Conservation (phyloP, 2,113 vertebrate genomes). For the Cyprinodon tularosa region DNA sequence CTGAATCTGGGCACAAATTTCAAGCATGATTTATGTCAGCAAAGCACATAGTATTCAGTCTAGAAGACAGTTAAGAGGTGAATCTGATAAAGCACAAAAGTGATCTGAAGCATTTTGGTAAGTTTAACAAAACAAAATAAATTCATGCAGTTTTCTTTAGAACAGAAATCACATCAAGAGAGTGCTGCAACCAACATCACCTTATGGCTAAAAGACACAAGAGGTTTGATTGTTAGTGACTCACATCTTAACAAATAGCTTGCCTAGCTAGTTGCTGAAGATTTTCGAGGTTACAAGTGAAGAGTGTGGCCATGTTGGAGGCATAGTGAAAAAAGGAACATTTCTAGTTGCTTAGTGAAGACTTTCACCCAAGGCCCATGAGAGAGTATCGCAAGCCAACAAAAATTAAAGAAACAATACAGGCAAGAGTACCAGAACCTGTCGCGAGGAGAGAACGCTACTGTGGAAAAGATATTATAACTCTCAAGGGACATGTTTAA, state of each 20-base stretch:
- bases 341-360: too few species aligned
- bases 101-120: slow-evolving; percentile 39
- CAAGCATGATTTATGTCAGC: slow-evolving; percentile 16
- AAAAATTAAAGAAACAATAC: too few species aligned
- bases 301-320: not conserved
- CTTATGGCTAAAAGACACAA: not conserved
- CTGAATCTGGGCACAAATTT: slow-evolving; percentile 47
- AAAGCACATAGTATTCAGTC: slow-evolving; percentile 6
- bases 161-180: slow-evolving; percentile 28
- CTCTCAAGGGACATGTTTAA: too few species aligned
- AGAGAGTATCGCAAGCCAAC: too few species aligned
- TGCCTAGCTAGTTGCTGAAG: not conserved
- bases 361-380: too few species aligned
- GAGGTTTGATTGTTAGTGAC: not conserved
- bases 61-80: slow-evolving; percentile 39
- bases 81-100: slow-evolving; percentile 19
- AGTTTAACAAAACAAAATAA: slow-evolving; percentile 28
- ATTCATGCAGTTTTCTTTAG: slow-evolving; percentile 38
- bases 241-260: not conserved
- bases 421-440: too few species aligned
- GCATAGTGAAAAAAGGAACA: not conserved
- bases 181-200: slow-evolving; percentile 8
- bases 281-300: not conserved
- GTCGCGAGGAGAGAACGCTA: too few species aligned
- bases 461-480: too few species aligned